A percentile compares a stretch with the other conserved stretches of the same genome.
Evolutionary conservation across 2,113 vertebrate species (phyloP).

Genomic region (Setophaga petechia): DNA sequence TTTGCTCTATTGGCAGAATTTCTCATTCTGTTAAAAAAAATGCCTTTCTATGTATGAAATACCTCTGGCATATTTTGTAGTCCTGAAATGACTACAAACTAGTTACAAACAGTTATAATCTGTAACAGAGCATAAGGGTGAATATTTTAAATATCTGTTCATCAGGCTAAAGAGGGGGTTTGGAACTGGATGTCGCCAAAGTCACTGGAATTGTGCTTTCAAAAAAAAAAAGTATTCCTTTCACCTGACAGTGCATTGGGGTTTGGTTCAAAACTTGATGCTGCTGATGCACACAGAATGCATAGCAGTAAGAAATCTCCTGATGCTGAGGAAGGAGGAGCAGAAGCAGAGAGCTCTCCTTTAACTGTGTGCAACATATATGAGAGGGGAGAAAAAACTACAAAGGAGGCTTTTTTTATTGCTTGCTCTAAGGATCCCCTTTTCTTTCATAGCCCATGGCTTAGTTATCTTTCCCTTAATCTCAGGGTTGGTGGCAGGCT

Average conservation of each 20-base stretch:
- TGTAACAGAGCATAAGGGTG: background rate
- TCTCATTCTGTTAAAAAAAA: background rate
- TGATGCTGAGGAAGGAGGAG: background rate
- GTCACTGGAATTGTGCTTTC: background rate
- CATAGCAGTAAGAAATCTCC: background rate
- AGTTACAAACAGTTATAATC: background rate
- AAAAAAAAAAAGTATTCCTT: background rate
- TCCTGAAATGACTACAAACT: background rate
- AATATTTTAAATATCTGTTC: background rate
- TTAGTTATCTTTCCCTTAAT: background rate
- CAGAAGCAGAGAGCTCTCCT: background rate
- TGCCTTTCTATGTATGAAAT: background rate
- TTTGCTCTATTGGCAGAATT: background rate
- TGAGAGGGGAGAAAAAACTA: background rate
- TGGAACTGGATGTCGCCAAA: background rate
- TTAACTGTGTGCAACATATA: accelerated
- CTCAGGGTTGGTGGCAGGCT: background rate
- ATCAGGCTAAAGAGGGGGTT: background rate
- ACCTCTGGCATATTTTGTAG: background rate
- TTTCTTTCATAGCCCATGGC: background rate
- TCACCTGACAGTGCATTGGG: background rate
- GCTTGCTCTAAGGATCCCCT: background rate
- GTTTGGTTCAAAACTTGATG: background rate
- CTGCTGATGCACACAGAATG: background rate
- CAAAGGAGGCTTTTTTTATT: background rate